A percentile compares a stretch with the other conserved stretches of the same genome.
phyloP scores from a whole-genome alignment of 1,140 invertebrate genomes.

The Panagrolaimus sp. region DNA sequence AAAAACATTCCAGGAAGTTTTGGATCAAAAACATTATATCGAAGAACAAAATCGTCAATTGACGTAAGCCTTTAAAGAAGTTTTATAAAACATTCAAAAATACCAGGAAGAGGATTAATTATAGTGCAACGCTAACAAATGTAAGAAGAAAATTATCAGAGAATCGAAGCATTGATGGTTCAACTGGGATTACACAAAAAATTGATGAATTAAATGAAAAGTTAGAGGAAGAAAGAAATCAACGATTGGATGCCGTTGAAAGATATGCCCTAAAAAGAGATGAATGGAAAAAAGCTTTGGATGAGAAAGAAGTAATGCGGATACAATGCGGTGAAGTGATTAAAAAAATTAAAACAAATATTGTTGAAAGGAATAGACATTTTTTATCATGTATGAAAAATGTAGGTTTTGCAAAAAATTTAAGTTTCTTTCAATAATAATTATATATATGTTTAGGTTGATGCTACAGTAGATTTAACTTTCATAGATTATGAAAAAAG shows the following conservation, averaged over 20 bases:
- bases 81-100: not conserved
- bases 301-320: too few species aligned
- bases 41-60: constrained; percentile 5
- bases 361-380: too few species aligned
- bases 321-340: too few species aligned
- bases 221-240: not conserved
- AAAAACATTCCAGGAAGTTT: not conserved
- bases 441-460: too few species aligned
- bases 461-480: too few species aligned
- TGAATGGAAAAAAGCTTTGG: not conserved
- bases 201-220: constrained; percentile 16
- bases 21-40: constrained; percentile 11
- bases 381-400: too few species aligned
- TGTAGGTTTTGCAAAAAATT: too few species aligned
- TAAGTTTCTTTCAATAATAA: too few species aligned
- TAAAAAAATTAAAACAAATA: too few species aligned
- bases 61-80: not conserved
- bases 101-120: not conserved
- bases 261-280: constrained; percentile 2
- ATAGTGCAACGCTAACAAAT: not conserved
- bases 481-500: too few species aligned
- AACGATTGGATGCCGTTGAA: not conserved
- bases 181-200: not conserved
- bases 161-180: not conserved
- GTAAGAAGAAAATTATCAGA: constrained; percentile 4